Percentiles rank a stretch among this genome's conserved stretches.
These are phyloP conservation scores for Siniperca undulata DNA, from an alignment of 2,797 vertebrate genomes.

Conservation along the genomic window DNA sequence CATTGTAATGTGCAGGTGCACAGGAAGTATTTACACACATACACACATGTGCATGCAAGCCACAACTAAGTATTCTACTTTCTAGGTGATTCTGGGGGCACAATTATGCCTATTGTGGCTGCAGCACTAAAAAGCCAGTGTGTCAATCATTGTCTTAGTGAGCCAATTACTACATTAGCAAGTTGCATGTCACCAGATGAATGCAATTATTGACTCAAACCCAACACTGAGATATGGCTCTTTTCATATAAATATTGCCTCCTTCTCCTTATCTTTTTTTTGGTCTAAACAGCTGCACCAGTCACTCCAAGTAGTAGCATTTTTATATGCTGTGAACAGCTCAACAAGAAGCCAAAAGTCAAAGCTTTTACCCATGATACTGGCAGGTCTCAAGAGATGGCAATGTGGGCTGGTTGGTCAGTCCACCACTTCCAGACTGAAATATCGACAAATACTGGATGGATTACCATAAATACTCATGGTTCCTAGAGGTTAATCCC, in stretches of 20 bases:
- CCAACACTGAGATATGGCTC: constrained; percentile 15
- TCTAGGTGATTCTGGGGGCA: constrained; percentile 14
- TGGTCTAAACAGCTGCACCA: not conserved
- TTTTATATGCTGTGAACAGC: not conserved
- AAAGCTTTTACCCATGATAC: not conserved
- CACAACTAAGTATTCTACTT: constrained; percentile 22
- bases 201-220: constrained; percentile 53
- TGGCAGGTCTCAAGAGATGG: not conserved
- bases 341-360: not conserved
- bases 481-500: not conserved
- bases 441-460: not conserved
- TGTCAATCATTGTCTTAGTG: constrained; percentile 55
- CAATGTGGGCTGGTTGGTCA: not conserved
- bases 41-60: constrained; percentile 1
- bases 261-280: not conserved
- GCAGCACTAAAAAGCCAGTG: constrained; percentile 40
- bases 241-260: constrained; percentile 15
- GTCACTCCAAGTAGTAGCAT: not conserved
- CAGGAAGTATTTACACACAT: not conserved
- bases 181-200: constrained; percentile 52
- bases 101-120: constrained; percentile 43
- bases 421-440: not conserved
- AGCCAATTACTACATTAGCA: constrained; percentile 59
- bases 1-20: constrained; percentile 1
- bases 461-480: not conserved